phyloP scores from a whole-genome alignment of 2,888 invertebrate species.

The Pardosa pseudoannulata region DNA sequence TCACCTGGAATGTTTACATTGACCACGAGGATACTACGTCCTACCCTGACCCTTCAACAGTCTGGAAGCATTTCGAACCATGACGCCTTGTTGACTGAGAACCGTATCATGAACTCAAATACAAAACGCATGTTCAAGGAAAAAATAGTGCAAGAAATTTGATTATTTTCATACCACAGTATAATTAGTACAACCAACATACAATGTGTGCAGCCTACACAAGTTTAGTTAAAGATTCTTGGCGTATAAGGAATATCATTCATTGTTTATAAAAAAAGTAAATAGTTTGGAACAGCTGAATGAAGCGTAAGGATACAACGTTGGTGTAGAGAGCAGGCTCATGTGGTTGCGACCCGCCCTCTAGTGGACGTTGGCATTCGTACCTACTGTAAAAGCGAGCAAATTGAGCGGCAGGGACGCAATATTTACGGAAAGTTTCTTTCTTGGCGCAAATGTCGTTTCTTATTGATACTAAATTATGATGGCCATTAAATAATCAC shows the following conservation, averaged over 20 bases:
- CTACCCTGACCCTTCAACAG: constrained; percentile 68
- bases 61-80: constrained; percentile 67
- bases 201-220: background rate
- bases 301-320: constrained; percentile 70
- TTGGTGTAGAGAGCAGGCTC: constrained; percentile 52
- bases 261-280: constrained; percentile 37
- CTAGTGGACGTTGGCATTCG: constrained; percentile 58
- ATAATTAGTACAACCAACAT: background rate
- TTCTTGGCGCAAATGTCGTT: constrained; percentile 41
- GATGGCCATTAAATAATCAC: no score
- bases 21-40: constrained; percentile 69
- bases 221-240: background rate
- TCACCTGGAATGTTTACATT: constrained; percentile 71
- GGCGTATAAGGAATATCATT: background rate
- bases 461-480: no score
- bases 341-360: constrained; percentile 59
- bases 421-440: constrained; percentile 33
- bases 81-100: constrained; percentile 72
- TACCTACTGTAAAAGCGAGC: constrained; percentile 32
- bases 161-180: background rate
- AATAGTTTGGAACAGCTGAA: constrained; percentile 53
- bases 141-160: constrained; percentile 42
- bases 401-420: constrained; percentile 24
- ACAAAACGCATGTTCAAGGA: constrained; percentile 67
- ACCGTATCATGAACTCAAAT: constrained; percentile 53